Evolutionary conservation across 37 sponge, comb jelly and placozoan species (phyloP), one percentile per base, ranked within the genome.

Genomic region (Amphimedon queenslandica): DNA sequence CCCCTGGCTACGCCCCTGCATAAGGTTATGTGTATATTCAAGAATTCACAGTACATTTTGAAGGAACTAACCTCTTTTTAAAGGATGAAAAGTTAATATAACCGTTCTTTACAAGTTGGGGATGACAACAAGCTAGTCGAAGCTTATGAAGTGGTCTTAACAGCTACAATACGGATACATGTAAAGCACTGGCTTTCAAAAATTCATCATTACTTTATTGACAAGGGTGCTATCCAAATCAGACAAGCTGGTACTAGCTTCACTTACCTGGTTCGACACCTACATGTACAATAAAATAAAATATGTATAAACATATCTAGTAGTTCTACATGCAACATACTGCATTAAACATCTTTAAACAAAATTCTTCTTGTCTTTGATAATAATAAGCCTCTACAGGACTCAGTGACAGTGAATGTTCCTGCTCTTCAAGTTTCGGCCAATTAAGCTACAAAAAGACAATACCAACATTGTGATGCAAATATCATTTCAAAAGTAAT

Each of bases 61-160:
- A n/a, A n/a, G n/a, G n/a, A n/a, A n/a, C n/a, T n/a, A n/a, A n/a
- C n/a, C n/a, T n/a, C n/a, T n/a, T n/a, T n/a, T n/a, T n/a, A n/a
- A n/a, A n/a, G n/a, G n/a, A n/a, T n/a, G n/a, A n/a, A n/a, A n/a
- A n/a, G n/a, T n/a, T n/a, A 1, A 81, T 63, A 35, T 55, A 74
- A 18, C 84, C 81, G 11, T 80, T 38, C 21, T 70, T 47, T 1
- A 92, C 93, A 18, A 84, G 42, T 13, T 84, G 85, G 16, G 93
- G 93, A 56, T 88, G 85, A 47, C 90, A 88, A 63, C 93, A 92
- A 28, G 93, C 85, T 60, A 81, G 85, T 30, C 93, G 35, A 38
- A 92, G 86, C 8, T 47, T 47, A 37, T 79, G 77, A 47, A 92
- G 55, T 4, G 93, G 93, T 40, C 71, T 60, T 75, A 92, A 32